A percentile compares a stretch with the other conserved stretches of the same genome.
These are phyloP conservation scores for Chelon labrosus DNA, from an alignment of 2,797 vertebrate species.

Conservation along the genomic window DNA sequence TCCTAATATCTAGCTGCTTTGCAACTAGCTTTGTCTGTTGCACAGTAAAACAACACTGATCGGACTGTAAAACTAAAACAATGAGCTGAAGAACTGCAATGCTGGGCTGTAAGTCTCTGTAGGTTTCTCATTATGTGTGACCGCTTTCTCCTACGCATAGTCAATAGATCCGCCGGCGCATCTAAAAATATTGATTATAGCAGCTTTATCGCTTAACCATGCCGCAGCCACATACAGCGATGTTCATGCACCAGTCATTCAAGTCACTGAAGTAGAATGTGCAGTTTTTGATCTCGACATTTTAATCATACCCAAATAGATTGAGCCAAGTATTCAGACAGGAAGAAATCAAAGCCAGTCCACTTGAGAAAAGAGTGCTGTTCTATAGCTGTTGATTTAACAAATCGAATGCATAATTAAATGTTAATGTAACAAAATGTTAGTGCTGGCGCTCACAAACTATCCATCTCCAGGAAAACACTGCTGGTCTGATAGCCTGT, in stretches of 20 bases:
- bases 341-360: too few relatives aligned
- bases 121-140: neutral
- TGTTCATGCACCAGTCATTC: neutral
- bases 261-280: neutral
- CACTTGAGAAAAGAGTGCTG: too few relatives aligned
- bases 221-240: neutral
- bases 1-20: neutral
- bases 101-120: neutral
- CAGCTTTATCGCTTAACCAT: neutral
- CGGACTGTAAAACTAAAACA: neutral
- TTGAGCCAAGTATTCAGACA: neutral
- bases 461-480: too few relatives aligned
- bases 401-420: too few relatives aligned
- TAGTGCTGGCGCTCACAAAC: too few relatives aligned
- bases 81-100: neutral
- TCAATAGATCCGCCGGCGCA: neutral
- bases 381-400: too few relatives aligned
- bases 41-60: neutral
- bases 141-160: neutral
- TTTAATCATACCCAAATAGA: slow-evolving; percentile 1
- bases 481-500: too few relatives aligned
- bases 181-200: neutral
- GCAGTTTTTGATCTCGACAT: neutral
- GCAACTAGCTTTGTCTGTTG: neutral
- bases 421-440: too few relatives aligned